Evolutionary conservation across 2,888 invertebrate genomes (phyloP).

Genomic region (Drosophila silvestris): DNA sequence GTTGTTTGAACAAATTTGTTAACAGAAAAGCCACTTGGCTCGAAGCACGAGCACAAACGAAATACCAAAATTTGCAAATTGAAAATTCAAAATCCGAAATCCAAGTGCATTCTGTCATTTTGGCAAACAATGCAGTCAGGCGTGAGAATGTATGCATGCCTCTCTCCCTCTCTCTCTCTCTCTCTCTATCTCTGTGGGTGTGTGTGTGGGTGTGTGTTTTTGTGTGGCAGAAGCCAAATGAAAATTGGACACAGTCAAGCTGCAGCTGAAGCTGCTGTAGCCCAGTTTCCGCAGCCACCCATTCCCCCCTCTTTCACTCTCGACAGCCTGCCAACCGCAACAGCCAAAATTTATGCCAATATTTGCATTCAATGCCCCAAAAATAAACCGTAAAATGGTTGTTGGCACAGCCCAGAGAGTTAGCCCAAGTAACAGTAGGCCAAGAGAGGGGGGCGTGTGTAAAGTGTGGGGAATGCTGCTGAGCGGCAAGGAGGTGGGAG

Average conservation of each 20-base stretch:
- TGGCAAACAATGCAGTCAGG: slow-evolving; percentile 57
- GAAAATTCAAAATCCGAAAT: slow-evolving; percentile 50
- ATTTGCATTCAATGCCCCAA: slow-evolving; percentile 80
- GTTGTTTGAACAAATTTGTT: slow-evolving; percentile 20
- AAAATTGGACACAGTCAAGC: slow-evolving; percentile 55
- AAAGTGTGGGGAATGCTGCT: slow-evolving; percentile 6
- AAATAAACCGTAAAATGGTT: slow-evolving; percentile 77
- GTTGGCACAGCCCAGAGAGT: slow-evolving; percentile 48
- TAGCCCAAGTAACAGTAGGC: slow-evolving; percentile 23
- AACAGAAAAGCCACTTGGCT: slow-evolving; percentile 19
- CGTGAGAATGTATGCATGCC: slow-evolving; percentile 22
- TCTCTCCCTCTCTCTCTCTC: neutral
- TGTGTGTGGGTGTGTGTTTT: slow-evolving; percentile 10
- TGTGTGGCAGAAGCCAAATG: slow-evolving; percentile 56
- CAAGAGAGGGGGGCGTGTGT: neutral
- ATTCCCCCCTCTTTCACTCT: neutral
- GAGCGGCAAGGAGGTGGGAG: neutral
- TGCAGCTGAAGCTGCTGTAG: slow-evolving; percentile 35
- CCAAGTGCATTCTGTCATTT: slow-evolving; percentile 60
- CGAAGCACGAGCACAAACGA: slow-evolving; percentile 19
- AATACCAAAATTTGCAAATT: slow-evolving; percentile 34
- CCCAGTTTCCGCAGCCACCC: neutral
- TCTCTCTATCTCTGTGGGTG: neutral
- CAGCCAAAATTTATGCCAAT: slow-evolving; percentile 77
- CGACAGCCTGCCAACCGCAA: slow-evolving; percentile 62